A percentile compares a stretch with the other conserved stretches of the same genome.
Conservation (phyloP, 2,888 invertebrate genomes). For the Cataglyphis cursor region DNA sequence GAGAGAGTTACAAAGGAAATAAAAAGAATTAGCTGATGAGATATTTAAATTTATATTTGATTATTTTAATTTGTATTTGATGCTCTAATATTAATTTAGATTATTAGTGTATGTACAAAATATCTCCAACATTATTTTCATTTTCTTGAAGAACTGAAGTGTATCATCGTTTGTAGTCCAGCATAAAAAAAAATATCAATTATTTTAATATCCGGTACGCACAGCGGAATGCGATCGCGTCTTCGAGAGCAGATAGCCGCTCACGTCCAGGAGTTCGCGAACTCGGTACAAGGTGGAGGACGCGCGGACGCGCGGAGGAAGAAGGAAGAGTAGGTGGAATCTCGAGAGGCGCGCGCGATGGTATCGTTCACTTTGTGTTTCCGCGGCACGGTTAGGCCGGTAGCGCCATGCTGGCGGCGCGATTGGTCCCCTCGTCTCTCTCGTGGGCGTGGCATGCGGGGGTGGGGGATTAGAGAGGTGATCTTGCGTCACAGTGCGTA, state of each 20-base stretch:
- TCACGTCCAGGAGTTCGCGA: constrained; percentile 29
- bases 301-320: constrained; percentile 47
- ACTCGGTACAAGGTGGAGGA: background rate
- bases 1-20: background rate
- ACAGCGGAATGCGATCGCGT: constrained; percentile 5
- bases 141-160: background rate
- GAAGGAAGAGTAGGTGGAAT: constrained; percentile 77
- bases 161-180: background rate
- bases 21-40: background rate
- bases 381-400: constrained; percentile 58
- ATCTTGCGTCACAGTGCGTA: constrained; percentile 61
- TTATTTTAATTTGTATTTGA: background rate
- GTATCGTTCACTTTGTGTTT: constrained; percentile 64
- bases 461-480: constrained; percentile 61
- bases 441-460: constrained; percentile 76
- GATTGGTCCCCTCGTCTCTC: constrained; percentile 78
- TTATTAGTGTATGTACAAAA: background rate
- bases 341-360: constrained; percentile 76
- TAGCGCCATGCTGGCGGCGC: constrained; percentile 83
- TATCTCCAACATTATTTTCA: background rate
- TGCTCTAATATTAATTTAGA: background rate
- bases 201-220: background rate
- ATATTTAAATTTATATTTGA: background rate
- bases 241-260: constrained; percentile 25
- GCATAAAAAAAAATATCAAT: background rate